A percentile compares a stretch with the other conserved stretches of the same genome.
Conservation (phyloP, 2,888 invertebrate species). For the Ectropis crepuscularia region DNA sequence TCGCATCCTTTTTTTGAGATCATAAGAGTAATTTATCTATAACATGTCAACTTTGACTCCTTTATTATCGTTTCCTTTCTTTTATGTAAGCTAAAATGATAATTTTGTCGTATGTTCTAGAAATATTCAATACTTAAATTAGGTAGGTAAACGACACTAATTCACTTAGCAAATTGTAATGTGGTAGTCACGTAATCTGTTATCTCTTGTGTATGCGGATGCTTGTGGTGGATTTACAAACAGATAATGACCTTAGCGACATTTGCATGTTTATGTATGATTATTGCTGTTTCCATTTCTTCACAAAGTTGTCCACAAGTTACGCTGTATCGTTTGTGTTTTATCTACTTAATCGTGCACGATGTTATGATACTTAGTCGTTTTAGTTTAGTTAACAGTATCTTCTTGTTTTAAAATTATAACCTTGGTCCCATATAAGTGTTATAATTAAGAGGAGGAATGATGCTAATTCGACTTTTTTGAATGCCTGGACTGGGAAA, state of each 20-base stretch:
- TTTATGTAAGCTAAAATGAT: too few relatives aligned
- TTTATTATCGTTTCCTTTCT: too few relatives aligned
- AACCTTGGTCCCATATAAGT: constrained; percentile 5
- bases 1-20: neutral
- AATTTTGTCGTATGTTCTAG: too few relatives aligned
- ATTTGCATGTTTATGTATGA: constrained; percentile 41
- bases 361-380: constrained; percentile 8
- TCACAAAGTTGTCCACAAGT: constrained; percentile 12
- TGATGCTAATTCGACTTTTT: too few relatives aligned
- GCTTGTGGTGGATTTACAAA: constrained; percentile 38
- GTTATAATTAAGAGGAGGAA: too few relatives aligned
- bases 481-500: too few relatives aligned
- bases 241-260: constrained; percentile 49
- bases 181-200: constrained; percentile 24
- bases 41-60: too few relatives aligned
- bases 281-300: constrained; percentile 36
- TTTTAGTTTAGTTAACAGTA: neutral
- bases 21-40: neutral
- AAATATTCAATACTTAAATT: too few relatives aligned
- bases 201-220: constrained; percentile 31
- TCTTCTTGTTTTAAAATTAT: constrained; percentile 12
- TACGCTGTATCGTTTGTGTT: constrained; percentile 2
- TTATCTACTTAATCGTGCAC: constrained; percentile 5
- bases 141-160: constrained; percentile 7
- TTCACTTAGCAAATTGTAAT: constrained; percentile 19